Percentiles rank a stretch among this genome's conserved stretches.
phyloP scores from a whole-genome alignment of 2,888 invertebrate species.

The Tetragnatha montana region DNA sequence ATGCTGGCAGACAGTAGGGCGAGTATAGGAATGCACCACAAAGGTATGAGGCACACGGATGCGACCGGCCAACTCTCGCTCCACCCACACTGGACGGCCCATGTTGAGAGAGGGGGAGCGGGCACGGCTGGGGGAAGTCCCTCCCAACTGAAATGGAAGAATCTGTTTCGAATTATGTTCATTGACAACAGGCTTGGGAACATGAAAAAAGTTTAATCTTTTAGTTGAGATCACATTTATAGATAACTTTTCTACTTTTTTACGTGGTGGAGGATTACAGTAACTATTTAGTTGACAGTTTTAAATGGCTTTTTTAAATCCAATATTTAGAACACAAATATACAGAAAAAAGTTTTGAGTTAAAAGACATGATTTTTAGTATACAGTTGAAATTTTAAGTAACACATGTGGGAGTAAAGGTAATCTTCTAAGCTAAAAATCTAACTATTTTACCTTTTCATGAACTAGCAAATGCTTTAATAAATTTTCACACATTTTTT shows the following conservation, averaged over 20 bases:
- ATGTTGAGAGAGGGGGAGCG: conserved; percentile 83
- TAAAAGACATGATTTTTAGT: no score
- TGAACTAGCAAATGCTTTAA: no score
- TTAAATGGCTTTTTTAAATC: no score
- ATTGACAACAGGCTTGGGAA: neutral
- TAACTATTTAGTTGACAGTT: no score
- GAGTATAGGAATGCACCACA: conserved; percentile 95
- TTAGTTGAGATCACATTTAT: neutral
- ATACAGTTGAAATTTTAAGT: no score
- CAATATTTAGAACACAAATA: neutral
- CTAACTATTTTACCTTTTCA: no score
- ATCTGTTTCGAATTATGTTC: neutral
- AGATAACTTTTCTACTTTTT: no score
- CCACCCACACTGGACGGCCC: conserved; percentile 83
- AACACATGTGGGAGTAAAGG: no score
- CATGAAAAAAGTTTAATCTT: neutral
- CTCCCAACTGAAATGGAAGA: conserved; percentile 45
- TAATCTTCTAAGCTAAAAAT: no score
- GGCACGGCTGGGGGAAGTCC: conserved; percentile 73
- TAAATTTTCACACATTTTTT: no score
- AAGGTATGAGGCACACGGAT: conserved; percentile 95
- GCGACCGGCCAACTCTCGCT: conserved; percentile 82
- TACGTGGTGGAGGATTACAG: no score
- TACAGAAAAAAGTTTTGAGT: neutral
- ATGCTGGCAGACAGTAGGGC: conserved; percentile 96